Conservation (phyloP, 2,797 vertebrate species). For the Periparus ater region DNA sequence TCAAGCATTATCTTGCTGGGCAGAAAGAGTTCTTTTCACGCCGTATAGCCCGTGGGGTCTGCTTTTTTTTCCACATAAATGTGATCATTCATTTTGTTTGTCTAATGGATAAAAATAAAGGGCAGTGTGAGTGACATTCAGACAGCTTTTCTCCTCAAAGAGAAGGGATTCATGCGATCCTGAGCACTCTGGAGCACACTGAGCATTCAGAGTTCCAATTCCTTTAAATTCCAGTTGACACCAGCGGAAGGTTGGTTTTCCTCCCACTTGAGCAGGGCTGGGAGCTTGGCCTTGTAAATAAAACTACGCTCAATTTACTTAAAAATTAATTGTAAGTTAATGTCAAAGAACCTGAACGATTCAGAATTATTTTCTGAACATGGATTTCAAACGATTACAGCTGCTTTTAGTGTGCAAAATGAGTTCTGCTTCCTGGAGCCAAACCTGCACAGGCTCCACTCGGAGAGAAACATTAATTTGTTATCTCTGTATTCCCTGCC, state of each 20-base stretch:
- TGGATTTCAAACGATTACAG: background rate
- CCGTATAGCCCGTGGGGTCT: slow-evolving; percentile 39
- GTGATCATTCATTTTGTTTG: slow-evolving; percentile 52
- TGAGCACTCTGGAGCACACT: background rate
- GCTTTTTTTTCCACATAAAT: slow-evolving; percentile 42
- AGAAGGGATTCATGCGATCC: background rate
- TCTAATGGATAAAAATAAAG: slow-evolving; percentile 58
- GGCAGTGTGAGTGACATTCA: slow-evolving; percentile 40
- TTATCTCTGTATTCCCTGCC: background rate
- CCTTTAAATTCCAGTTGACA: slow-evolving; percentile 23
- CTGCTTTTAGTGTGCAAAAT: background rate
- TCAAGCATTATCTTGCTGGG: slow-evolving; percentile 17
- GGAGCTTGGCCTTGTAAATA: background rate
- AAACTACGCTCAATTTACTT: background rate
- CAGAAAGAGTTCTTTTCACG: slow-evolving; percentile 58
- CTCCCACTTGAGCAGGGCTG: background rate
- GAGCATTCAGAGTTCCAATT: background rate
- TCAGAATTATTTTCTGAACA: background rate
- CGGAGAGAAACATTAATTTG: background rate
- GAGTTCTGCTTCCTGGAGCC: background rate
- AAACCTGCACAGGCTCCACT: rapidly evolving
- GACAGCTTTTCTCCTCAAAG: slow-evolving; percentile 49
- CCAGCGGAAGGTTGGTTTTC: background rate
- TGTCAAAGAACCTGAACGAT: background rate
- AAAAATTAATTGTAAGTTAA: background rate